Conservation (phyloP, 2,888 invertebrate species). For the Drosophila sordidula region DNA sequence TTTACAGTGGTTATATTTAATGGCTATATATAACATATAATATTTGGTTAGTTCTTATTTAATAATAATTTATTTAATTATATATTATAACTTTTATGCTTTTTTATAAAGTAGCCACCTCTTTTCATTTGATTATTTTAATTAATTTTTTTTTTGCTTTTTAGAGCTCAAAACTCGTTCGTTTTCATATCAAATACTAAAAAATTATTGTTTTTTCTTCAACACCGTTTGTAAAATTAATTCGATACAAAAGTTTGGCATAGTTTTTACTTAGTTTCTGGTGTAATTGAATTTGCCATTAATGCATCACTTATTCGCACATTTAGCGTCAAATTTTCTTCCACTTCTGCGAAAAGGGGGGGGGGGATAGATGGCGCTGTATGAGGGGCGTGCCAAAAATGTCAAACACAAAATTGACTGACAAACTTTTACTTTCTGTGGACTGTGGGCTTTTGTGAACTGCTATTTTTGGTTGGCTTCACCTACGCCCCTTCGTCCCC, state of each 20-base stretch:
- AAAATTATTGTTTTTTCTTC: background rate
- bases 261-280: constrained; percentile 37
- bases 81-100: too few relatives aligned
- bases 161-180: background rate
- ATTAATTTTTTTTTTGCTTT: background rate
- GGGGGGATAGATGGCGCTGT: background rate
- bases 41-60: too few relatives aligned
- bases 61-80: too few relatives aligned
- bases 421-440: constrained; percentile 72
- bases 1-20: too few relatives aligned
- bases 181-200: background rate
- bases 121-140: too few relatives aligned
- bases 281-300: constrained; percentile 54
- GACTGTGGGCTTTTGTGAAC: constrained; percentile 49
- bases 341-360: background rate
- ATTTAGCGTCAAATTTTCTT: constrained; percentile 40
- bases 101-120: too few relatives aligned
- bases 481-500: constrained; percentile 7
- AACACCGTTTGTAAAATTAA: constrained; percentile 23
- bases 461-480: constrained; percentile 60
- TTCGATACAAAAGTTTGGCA: constrained; percentile 34
- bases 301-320: constrained; percentile 56
- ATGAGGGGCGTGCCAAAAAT: constrained; percentile 60
- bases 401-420: constrained; percentile 73
- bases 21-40: too few relatives aligned